phyloP scores from a whole-genome alignment of 2,113 vertebrate genomes.

The Orthochromis indermauri region DNA sequence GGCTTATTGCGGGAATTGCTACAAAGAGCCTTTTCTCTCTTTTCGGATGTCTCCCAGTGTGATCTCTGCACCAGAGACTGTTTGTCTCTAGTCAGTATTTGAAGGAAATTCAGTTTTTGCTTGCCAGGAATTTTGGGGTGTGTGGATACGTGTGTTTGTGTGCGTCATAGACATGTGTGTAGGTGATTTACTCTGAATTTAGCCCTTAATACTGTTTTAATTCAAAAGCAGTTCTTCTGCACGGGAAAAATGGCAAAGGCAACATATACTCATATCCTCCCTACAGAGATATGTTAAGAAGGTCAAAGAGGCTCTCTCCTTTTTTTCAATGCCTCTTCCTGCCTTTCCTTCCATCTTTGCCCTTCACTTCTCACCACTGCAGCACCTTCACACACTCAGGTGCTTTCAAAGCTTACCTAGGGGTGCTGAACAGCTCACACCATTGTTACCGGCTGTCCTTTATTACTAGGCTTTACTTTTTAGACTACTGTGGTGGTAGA shows the following conservation, averaged over 20 bases:
- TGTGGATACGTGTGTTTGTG: neutral
- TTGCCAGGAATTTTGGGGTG: neutral
- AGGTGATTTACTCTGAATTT: conserved; percentile 17
- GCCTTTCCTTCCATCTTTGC: neutral
- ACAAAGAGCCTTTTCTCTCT: conserved; percentile 44
- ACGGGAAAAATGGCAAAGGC: conserved; percentile 26
- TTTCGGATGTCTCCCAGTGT: conserved; percentile 10
- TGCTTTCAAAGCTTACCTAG: neutral
- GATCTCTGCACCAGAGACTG: neutral
- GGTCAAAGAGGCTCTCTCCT: neutral
- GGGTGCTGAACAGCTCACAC: neutral
- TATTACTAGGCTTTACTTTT: neutral
- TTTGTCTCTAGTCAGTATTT: neutral
- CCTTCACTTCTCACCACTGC: neutral
- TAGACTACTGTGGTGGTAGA: neutral
- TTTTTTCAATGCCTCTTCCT: neutral
- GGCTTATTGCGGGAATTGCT: neutral
- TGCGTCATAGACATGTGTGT: neutral
- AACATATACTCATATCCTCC: conserved; percentile 41
- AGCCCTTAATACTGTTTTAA: conserved; percentile 6
- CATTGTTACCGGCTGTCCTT: conserved; percentile 15
- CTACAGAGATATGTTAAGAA: neutral
- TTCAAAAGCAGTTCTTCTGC: conserved; percentile 19
- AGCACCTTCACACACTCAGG: neutral
- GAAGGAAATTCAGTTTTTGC: neutral